Conservation (phyloP, 2,797 vertebrate species). For the Urocyon cinereoargenteus region DNA sequence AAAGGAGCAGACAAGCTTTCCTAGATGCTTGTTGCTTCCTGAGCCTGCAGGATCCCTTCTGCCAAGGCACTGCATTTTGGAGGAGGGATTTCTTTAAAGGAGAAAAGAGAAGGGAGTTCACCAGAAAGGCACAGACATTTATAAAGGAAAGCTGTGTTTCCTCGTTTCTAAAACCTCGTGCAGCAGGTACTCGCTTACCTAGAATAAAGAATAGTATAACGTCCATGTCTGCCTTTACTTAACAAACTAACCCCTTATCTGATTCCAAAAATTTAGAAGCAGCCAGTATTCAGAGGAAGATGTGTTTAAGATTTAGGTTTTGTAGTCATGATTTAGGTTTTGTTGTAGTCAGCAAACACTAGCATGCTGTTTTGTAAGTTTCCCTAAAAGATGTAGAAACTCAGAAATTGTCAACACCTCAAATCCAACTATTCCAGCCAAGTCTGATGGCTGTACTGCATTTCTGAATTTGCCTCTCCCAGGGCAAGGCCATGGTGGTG, state of each 20-base stretch:
- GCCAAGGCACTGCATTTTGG: not conserved
- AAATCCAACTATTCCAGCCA: not conserved
- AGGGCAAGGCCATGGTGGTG: not conserved
- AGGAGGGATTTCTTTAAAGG: not conserved
- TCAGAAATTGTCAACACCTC: not conserved
- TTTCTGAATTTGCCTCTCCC: conserved; percentile 3
- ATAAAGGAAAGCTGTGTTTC: not conserved
- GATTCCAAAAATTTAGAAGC: not conserved
- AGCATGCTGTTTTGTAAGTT: not conserved
- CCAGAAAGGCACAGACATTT: not conserved
- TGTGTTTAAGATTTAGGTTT: not conserved
- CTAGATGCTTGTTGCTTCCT: not conserved
- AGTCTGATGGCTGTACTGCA: not conserved
- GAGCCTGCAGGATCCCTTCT: not conserved
- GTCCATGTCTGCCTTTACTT: not conserved
- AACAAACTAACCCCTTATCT: not conserved
- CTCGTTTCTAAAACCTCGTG: not conserved
- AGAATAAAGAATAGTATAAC: not conserved
- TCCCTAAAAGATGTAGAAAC: not conserved
- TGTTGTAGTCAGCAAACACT: not conserved
- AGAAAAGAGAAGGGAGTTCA: not conserved
- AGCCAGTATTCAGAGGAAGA: conserved; percentile 11
- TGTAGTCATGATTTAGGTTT: not conserved
- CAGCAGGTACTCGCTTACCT: not conserved
- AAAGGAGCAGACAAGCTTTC: not conserved